phyloP scores from a whole-genome alignment of 2,888 invertebrate species.

The Dendrolimus houi region DNA sequence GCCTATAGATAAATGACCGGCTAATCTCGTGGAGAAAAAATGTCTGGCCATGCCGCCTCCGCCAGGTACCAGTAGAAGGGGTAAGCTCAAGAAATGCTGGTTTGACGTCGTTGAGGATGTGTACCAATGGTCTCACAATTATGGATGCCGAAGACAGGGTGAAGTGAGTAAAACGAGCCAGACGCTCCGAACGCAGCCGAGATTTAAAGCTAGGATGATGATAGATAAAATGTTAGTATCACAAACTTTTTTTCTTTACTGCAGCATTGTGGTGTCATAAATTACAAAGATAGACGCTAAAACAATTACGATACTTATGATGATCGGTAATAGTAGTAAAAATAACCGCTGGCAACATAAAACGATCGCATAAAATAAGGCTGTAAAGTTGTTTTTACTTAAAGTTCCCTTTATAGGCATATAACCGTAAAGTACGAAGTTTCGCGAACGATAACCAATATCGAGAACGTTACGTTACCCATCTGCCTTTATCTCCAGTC shows the following conservation, averaged over 20 bases:
- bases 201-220: no score
- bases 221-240: no score
- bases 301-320: conserved; percentile 37
- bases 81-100: no score
- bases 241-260: neutral
- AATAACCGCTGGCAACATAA: conserved; percentile 47
- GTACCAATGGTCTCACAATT: no score
- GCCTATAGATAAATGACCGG: no score
- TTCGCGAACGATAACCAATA: conserved; percentile 55
- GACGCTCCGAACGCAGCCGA: no score
- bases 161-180: no score
- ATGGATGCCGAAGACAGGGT: no score
- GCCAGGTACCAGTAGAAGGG: no score
- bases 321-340: conserved; percentile 36
- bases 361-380: conserved; percentile 53
- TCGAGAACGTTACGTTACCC: conserved; percentile 43
- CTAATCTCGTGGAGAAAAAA: no score
- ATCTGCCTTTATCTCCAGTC: conserved; percentile 41
- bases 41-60: no score
- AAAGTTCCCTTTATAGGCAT: conserved; percentile 59
- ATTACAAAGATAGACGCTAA: conserved; percentile 27
- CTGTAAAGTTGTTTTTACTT: conserved; percentile 70
- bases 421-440: conserved; percentile 67
- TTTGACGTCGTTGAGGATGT: no score
- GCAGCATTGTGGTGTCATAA: conserved; percentile 16